Base-by-base conservation (phyloP, 2,888 invertebrate species). In the Hirtodrosophila confusa region DNA sequence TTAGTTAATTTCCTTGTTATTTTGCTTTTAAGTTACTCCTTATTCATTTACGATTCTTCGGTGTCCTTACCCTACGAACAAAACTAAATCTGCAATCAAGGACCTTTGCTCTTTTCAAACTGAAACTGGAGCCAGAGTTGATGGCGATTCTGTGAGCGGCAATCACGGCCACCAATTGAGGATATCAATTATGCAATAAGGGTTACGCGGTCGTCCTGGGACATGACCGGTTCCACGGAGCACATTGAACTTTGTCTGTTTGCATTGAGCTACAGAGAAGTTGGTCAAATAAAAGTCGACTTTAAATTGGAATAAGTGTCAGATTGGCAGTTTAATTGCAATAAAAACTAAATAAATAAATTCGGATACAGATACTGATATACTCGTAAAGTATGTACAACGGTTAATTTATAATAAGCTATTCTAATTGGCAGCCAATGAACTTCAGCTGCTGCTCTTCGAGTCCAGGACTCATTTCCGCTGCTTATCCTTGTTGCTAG, bases 191-290 rank as follows among this genome's bases (percentile, higher is more conserved):
- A 86, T 80, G 69, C 74, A 80, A 57, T 57, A 49, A 56, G 80
- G 74, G 47, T 80, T 64, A 61, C 51, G 54, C 62, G 73, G 63
- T 47, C 55, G 61, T 57, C 62, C 66, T 48, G 85, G 82, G 72
- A 75, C 49, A 47, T 6, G 55, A 24, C 41, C 27, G 55, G 45
- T 35, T 31, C 48, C 53, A 31, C 43, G 48, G 23, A 36, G 82
- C 69, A 48, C 87, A 82, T 80, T 82, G 82, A 82, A 87, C 82
- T 87, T 82, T 70, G 57, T 44, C 17, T 17, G 17, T 17, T 17
- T 17, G 2, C 2, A 17, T 17, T 17, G 17, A 8, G 47, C 29
- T 40, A 47, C 7, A 44, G 7, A 17, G 49, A 23, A 70, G 47
- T 71, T 71, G 68, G 68, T 53, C 57, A 73, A 57, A 47, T 36